Conservation (phyloP, 2,888 invertebrate genomes). For the Cetonia aurata region DNA sequence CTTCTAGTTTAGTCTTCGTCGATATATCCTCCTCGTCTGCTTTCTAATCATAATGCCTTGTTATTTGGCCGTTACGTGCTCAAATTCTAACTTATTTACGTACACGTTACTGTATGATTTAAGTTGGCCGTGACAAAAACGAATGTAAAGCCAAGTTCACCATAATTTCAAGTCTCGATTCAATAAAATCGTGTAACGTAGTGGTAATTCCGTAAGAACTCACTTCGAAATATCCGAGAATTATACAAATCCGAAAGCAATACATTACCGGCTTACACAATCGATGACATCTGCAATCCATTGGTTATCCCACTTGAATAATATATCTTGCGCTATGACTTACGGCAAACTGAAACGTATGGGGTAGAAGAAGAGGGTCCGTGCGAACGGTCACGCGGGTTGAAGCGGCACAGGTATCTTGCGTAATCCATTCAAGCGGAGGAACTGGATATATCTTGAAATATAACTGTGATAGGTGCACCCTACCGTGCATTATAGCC, state of each 20-base stretch:
- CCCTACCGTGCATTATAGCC: conserved; percentile 46
- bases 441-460: conserved; percentile 41
- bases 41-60: conserved; percentile 32
- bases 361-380: conserved; percentile 21
- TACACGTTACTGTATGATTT: conserved; percentile 30
- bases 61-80: conserved; percentile 9
- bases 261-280: conserved; percentile 49
- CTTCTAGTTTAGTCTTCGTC: conserved; percentile 19
- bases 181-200: conserved; percentile 39
- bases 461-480: conserved; percentile 38
- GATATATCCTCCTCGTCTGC: conserved; percentile 10
- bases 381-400: conserved; percentile 1
- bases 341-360: conserved; percentile 17
- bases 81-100: conserved; percentile 31
- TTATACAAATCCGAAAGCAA: conserved; percentile 47
- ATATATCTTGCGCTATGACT: conserved; percentile 32
- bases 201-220: conserved; percentile 26
- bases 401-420: conserved; percentile 34
- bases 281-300: conserved; percentile 49
- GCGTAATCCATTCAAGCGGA: conserved; percentile 39
- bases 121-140: conserved; percentile 35
- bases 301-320: conserved; percentile 45
- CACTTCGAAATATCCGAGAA: conserved; percentile 39
- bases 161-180: conserved; percentile 29
- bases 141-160: conserved; percentile 23